Base-by-base conservation (phyloP, 2,888 invertebrate species). In the Neoscelio sp. region DNA sequence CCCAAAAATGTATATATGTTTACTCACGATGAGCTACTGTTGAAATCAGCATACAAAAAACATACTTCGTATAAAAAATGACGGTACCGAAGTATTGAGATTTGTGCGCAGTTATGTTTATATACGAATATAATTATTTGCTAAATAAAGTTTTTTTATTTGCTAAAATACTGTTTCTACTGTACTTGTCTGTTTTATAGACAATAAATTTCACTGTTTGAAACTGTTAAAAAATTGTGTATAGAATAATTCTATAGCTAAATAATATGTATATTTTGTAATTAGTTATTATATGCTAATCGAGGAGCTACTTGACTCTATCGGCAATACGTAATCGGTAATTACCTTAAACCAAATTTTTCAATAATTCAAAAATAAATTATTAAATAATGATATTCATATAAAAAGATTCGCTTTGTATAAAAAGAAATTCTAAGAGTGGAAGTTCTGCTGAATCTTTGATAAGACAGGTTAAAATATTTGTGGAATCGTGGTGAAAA, bases 401-500 rank as follows among this genome's bases (percentile, higher is more conserved):
- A 10, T 44, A 33, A 6, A 64, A 26, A 15, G 12, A 40, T 52
- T 18, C 28, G 52, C 13, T 50, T 46, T 12, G 48, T 28, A 12
- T 35, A 42, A 48, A 56, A n/a, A n/a, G n/a, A n/a, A n/a, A n/a
- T n/a, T n/a, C n/a, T n/a, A n/a, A n/a, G n/a, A n/a, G n/a, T n/a
- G n/a, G n/a, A n/a, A n/a, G n/a, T n/a, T n/a, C n/a, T n/a, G n/a
- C n/a, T n/a, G n/a, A 40, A 23, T 46, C 26, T 10, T 13, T 26
- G 65, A 74, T 67, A 58, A 65, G 60, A 40, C 60, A 18, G 60
- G 26, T 68, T 76, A 65, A 77, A 65, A 64, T 77, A 71, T 77
- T 26, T 20, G 64, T 60, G 56, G 65, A 77, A 77, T 71, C 15
- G 64, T 13, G 71, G 38, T 77, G 77, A 70, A 77, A 77, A 77